phyloP scores from a whole-genome alignment of 2,888 invertebrate species.

The Macropis europaea region DNA sequence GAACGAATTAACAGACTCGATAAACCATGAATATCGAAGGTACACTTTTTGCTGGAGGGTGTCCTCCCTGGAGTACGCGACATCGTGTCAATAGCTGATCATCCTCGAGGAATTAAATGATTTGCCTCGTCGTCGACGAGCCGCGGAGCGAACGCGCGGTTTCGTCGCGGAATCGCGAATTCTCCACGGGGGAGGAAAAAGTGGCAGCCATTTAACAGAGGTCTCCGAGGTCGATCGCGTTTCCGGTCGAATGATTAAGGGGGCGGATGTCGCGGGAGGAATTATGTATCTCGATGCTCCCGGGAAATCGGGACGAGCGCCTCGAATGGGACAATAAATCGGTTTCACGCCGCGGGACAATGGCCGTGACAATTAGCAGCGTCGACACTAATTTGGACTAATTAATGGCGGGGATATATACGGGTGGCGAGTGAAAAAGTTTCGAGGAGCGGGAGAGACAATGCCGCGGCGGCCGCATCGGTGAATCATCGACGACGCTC shows the following conservation, averaged over 20 bases:
- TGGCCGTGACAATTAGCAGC: conserved; percentile 60
- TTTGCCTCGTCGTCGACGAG: conserved; percentile 2
- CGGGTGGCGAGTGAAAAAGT: conserved; percentile 41
- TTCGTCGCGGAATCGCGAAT: neutral
- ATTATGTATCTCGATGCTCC: conserved; percentile 21
- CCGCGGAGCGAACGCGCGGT: neutral
- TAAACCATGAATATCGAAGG: conserved; percentile 25
- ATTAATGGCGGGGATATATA: conserved; percentile 57
- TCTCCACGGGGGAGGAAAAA: conserved; percentile 25
- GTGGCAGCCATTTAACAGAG: conserved; percentile 45
- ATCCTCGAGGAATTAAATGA: conserved; percentile 27
- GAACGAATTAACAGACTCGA: conserved; percentile 39
- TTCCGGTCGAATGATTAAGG: conserved; percentile 43
- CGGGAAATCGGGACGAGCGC: conserved; percentile 22
- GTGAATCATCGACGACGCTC: conserved; percentile 54
- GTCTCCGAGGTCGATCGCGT: conserved; percentile 32
- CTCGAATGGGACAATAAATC: conserved; percentile 60
- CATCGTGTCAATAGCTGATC: conserved; percentile 1
- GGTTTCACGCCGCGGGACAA: conserved; percentile 65
- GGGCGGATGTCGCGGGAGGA: conserved; percentile 20
- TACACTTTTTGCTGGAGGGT: neutral
- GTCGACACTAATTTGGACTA: conserved; percentile 62
- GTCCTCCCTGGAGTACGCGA: conserved; percentile 9
- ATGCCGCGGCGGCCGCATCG: conserved; percentile 51
- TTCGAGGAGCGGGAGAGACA: conserved; percentile 38